Percentiles rank a stretch among this genome's conserved stretches.
These are phyloP conservation scores for Sparidentex hasta DNA, from an alignment of 2,797 vertebrate species.

Conservation along the genomic window DNA sequence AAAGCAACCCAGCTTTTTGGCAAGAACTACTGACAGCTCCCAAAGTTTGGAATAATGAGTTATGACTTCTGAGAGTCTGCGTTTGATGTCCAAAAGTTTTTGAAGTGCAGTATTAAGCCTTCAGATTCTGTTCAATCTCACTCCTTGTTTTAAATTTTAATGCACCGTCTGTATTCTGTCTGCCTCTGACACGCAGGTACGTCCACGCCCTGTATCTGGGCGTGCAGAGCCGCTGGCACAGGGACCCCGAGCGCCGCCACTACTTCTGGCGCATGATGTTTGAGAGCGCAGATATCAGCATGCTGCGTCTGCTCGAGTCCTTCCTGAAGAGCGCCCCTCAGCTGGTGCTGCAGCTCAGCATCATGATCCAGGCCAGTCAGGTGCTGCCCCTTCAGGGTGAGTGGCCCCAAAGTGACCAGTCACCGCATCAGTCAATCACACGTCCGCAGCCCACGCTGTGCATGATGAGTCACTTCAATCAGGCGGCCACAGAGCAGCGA, in stretches of 20 bases:
- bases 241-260: conserved; percentile 91
- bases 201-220: conserved; percentile 94
- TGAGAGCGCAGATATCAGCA: conserved; percentile 96
- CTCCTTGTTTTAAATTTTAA: neutral
- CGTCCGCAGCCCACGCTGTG: conserved; percentile 22
- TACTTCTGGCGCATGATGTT: conserved; percentile 98
- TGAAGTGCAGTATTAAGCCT: conserved; percentile 35
- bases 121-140: conserved; percentile 12
- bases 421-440: conserved; percentile 39
- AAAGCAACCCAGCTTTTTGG: conserved; percentile 45
- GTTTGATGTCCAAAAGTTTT: conserved; percentile 57
- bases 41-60: conserved; percentile 59
- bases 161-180: conserved; percentile 7
- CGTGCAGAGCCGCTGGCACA: conserved; percentile 95
- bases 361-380: conserved; percentile 89
- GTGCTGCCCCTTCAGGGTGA: conserved; percentile 94
- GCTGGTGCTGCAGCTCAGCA: conserved; percentile 97
- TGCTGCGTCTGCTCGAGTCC: conserved; percentile 96
- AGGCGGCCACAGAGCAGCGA: conserved; percentile 17
- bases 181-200: conserved; percentile 85
- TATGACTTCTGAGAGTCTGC: conserved; percentile 53
- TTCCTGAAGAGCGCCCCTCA: conserved; percentile 98
- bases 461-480: conserved; percentile 49
- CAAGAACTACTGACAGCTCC: conserved; percentile 53
- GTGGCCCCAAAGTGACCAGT: conserved; percentile 54